Evolutionary conservation across 2,888 invertebrate species (phyloP), one percentile per base, ranked within the genome.

Genomic region (Therioaphis trifolii): DNA sequence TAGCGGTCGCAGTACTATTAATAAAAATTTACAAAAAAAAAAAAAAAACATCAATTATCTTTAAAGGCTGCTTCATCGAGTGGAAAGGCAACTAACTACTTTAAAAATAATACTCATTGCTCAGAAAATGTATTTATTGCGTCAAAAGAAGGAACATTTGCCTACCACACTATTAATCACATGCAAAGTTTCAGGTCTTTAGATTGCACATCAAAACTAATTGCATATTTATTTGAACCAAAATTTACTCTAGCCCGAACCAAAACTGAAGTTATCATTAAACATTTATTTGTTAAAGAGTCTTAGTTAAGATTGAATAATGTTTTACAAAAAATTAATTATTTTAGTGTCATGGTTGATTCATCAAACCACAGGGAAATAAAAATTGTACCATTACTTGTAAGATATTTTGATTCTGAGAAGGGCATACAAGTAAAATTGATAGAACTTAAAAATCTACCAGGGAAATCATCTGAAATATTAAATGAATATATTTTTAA

Each of bases 281-380:
- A 86, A 86, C 85, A 86, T 86, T 4, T 87, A 86, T 79, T 88
- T 87, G 84, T 77, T 86, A 69, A 85, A 86, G 18, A 79, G 85
- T 84, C 86, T 86, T 63, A 87, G 46, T 63, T n/a, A 24, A 46
- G 49, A 58, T 18, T 78, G 49, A 78, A 49, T 27, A 68, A 46
- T 24, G 49, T 18, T 27, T 49, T 78, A 35, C 18, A 43, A 46
- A 66, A 58, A 40, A 24, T 12, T 40, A 18, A 43, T 43, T 58
- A 18, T 78, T 46, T 66, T 49, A 68, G 63, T 46, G 49, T 78
- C n/a, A 52, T 68, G 49, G 27, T 63, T 18, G 78, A 78, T 61
- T 49, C 29, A 27, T 66, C 78, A 35, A 78, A 78, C 21, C 68
- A 78, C 46, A 4, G n/a, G 35, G 43, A 63, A 46, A 78, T 52